These are phyloP conservation scores for Bothrops jararaca DNA, from an alignment of 2,113 vertebrate genomes.

Conservation along the genomic window DNA sequence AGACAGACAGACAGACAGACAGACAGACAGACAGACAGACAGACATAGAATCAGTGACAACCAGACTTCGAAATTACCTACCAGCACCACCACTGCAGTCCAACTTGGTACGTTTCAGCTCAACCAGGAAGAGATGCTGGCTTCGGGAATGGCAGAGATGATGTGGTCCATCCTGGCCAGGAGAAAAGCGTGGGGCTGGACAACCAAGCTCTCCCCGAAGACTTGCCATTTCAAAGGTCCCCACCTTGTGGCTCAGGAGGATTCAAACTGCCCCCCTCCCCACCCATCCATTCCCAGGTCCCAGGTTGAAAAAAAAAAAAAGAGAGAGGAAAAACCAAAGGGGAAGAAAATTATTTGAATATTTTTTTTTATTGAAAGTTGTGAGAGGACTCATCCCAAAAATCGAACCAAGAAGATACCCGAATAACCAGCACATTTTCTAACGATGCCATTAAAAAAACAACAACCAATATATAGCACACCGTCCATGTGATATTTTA, in stretches of 20 bases:
- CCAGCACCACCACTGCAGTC: no score
- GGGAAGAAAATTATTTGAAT: conserved; percentile 51
- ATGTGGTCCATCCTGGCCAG: background rate
- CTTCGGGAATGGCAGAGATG: background rate
- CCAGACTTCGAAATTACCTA: background rate
- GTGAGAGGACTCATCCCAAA: conserved; percentile 82
- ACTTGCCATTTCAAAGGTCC: background rate
- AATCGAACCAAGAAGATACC: conserved; percentile 71
- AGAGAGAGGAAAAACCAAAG: conserved; percentile 23
- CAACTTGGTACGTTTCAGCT: background rate
- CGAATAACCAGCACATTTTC: conserved; percentile 85
- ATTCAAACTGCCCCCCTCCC: background rate
- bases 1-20: no score
- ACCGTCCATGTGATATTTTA: conserved; percentile 64
- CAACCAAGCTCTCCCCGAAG: background rate
- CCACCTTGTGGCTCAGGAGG: background rate
- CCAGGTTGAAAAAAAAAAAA: background rate
- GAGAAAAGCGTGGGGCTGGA: background rate
- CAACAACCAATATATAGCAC: conserved; percentile 70
- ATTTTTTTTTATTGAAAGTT: conserved; percentile 88
- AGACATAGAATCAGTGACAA: background rate
- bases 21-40: background rate
- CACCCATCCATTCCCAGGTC: background rate
- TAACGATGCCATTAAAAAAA: conserved; percentile 69
- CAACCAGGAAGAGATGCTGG: background rate